Evolutionary conservation across 1,140 invertebrate species (phyloP).

Genomic region (Choristoneura fumiferana): DNA sequence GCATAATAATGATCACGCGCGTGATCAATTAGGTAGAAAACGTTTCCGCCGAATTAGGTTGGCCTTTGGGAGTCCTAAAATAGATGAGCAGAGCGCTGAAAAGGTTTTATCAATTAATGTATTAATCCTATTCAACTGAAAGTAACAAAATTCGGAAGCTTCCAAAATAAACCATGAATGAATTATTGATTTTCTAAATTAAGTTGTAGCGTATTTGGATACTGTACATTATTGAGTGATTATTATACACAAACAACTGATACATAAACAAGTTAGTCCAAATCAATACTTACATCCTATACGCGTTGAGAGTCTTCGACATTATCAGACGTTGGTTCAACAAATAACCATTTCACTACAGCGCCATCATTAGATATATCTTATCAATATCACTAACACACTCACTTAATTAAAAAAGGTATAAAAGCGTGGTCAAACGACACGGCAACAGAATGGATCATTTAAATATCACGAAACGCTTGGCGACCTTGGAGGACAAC

Average conservation of each 20-base stretch:
- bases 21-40: constrained; percentile 9
- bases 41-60: constrained; percentile 13
- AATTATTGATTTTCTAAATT: neutral
- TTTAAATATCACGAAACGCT: constrained; percentile 16
- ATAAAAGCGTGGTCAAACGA: no score
- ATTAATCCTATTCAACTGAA: no score
- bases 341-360: constrained; percentile 54
- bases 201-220: neutral
- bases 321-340: constrained; percentile 66
- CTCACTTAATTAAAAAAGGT: constrained; percentile 23
- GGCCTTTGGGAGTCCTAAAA: neutral
- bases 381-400: constrained; percentile 33
- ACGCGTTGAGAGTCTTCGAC: constrained; percentile 83
- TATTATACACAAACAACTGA: neutral
- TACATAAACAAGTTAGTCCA: neutral
- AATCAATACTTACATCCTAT: constrained; percentile 81
- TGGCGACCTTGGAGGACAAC: constrained; percentile 4
- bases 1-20: no score
- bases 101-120: no score
- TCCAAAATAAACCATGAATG: no score
- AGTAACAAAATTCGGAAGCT: no score
- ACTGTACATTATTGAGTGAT: neutral
- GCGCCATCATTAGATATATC: constrained; percentile 8
- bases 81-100: neutral
- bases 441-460: no score